Evolutionary conservation across 2,113 vertebrate genomes (phyloP), one percentile per base, ranked within the genome.

Genomic region (Cephalopterus ornatus): DNA sequence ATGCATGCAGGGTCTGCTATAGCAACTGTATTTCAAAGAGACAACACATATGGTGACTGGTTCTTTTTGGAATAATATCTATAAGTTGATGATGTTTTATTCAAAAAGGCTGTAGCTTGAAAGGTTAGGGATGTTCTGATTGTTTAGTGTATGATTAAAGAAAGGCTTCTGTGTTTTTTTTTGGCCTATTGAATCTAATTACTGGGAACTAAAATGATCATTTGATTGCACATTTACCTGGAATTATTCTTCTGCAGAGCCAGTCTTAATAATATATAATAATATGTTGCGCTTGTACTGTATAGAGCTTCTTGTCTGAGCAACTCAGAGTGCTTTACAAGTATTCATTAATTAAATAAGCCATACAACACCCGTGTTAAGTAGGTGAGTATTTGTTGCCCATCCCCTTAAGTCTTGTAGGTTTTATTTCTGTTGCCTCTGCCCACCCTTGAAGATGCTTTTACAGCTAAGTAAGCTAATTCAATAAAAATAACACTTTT

Each of bases 221-320:
- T 97, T 96, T 97, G 96, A 97, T 96, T 97, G 95, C 96, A 96
- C 96, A 96, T 96, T 97, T 96, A 96, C 96, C 96, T 96, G 95
- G 96, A 96, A 97, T 97, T 97, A 96, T 96, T 96, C 96, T 96
- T 96, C 91, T 94, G 91, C 95, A 96, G 96, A 97, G 92, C 96
- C 96, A 96, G 96, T 97, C 96, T 97, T 97, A 97, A 96, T 97
- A 96, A 97, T 97, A 95, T 96, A 96, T 97, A 97, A 97, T 97
- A 96, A 97, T 94, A 97, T 91, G 96, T 97, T 97, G 94, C 96
- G 22, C 70, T 87, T 58, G 76, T 96, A 50, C 94, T 95, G 93
- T 96, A 96, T 97, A 92, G 96, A 24, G 67, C 96, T 96, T 95
- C 96, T 97, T 97, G 93, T 97, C 95, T 96, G 96, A 97, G 96